Conservation (phyloP, 2,113 vertebrate genomes). For the Salvator merianae region DNA sequence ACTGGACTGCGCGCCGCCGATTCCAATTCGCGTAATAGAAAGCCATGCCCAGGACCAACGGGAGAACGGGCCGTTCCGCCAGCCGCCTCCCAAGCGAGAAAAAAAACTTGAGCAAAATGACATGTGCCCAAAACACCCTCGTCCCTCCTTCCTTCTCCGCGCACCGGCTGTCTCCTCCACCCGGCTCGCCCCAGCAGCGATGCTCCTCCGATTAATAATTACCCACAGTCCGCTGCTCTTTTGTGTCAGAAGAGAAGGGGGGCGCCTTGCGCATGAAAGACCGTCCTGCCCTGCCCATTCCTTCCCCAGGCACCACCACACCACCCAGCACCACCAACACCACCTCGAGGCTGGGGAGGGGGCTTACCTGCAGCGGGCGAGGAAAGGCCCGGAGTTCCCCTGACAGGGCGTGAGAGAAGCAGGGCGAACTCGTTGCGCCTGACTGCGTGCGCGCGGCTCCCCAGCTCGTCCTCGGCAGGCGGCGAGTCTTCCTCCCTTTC, state of each 20-base stretch:
- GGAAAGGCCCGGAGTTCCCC: background rate
- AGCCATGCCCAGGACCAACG: background rate
- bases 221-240: background rate
- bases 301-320: no score
- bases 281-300: background rate
- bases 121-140: background rate
- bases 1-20: background rate
- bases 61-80: no score
- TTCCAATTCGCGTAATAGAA: no score
- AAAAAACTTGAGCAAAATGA: background rate
- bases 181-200: background rate
- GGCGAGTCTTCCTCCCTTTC: background rate
- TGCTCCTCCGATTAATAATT: background rate
- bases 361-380: background rate
- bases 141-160: background rate
- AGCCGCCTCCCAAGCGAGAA: no score
- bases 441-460: background rate
- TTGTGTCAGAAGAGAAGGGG: background rate
- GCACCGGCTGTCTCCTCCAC: background rate
- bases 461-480: conserved; percentile 16
- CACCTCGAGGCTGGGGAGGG: background rate
- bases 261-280: background rate
- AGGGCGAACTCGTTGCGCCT: background rate
- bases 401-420: background rate
- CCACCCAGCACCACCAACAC: background rate